Conservation (phyloP, 1,140 invertebrate genomes). For the Coenobita brevimanus region DNA sequence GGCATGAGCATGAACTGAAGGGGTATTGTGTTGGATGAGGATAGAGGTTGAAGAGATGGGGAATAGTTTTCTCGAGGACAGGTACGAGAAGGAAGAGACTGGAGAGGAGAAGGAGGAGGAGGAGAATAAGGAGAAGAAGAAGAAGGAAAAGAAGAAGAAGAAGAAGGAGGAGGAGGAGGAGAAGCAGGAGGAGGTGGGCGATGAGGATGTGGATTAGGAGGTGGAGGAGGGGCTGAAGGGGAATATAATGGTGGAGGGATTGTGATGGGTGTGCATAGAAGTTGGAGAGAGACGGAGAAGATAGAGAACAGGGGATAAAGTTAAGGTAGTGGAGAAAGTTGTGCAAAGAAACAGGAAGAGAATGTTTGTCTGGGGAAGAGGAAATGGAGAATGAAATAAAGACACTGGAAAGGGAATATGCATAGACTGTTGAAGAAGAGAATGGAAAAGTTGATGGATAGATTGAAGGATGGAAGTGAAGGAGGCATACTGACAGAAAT, state of each 20-base stretch:
- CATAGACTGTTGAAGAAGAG: neutral
- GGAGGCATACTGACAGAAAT: no score
- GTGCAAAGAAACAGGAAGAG: neutral
- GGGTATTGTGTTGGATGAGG: neutral
- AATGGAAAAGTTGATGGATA: neutral
- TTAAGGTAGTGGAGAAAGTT: no score
- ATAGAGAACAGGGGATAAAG: no score
- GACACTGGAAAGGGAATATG: neutral
- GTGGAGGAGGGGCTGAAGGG: neutral
- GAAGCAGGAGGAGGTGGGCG: no score
- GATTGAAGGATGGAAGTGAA: neutral
- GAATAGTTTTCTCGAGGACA: neutral
- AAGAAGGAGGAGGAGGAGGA: no score
- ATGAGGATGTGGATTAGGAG: no score
- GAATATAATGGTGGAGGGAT: slow-evolving; percentile 1
- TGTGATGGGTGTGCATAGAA: neutral
- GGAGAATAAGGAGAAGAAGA: no score
- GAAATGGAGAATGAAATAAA: neutral
- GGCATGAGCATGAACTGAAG: neutral
- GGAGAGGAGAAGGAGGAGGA: no score
- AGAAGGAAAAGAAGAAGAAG: neutral
- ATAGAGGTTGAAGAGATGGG: neutral
- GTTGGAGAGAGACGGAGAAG: no score
- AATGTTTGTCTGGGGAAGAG: neutral
- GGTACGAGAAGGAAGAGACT: no score